A percentile compares a stretch with the other conserved stretches of the same genome.
phyloP scores from a whole-genome alignment of 2,888 invertebrate species.

The Chymomyza caudatula region DNA sequence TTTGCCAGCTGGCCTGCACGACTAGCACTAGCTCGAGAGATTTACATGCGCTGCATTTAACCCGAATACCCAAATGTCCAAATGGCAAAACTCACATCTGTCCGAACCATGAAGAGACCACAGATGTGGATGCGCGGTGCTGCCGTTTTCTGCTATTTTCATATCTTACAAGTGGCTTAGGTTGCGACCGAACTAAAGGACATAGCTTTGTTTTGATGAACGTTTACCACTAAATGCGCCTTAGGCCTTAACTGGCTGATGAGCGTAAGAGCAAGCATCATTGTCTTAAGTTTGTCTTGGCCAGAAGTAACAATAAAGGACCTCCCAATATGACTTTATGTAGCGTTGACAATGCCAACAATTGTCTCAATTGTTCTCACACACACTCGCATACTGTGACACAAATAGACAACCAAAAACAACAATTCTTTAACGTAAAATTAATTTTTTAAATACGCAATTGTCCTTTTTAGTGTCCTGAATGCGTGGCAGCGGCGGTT shows the following conservation, averaged over 20 bases:
- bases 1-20: constrained; percentile 45
- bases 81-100: constrained; percentile 19
- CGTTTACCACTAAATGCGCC: constrained; percentile 55
- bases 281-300: constrained; percentile 27
- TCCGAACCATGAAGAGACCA: constrained; percentile 3
- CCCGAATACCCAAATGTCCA: constrained; percentile 12
- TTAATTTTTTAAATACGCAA: constrained; percentile 65
- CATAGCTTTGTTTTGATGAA: constrained; percentile 36
- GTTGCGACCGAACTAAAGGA: neutral
- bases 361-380: constrained; percentile 48
- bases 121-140: constrained; percentile 1
- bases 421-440: constrained; percentile 51
- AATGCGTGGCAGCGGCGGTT: constrained; percentile 25
- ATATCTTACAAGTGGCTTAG: neutral
- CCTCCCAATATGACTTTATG: constrained; percentile 72
- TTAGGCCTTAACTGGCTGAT: constrained; percentile 6
- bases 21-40: constrained; percentile 4
- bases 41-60: constrained; percentile 53
- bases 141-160: too few relatives aligned
- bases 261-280: constrained; percentile 6
- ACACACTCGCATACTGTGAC: constrained; percentile 1
- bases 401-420: too few relatives aligned
- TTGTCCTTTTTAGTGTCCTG: constrained; percentile 54
- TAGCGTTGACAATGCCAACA: constrained; percentile 49
- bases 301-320: constrained; percentile 32